Evolutionary conservation across 2,113 vertebrate species (phyloP).

Genomic region (Corvus hawaiiensis): DNA sequence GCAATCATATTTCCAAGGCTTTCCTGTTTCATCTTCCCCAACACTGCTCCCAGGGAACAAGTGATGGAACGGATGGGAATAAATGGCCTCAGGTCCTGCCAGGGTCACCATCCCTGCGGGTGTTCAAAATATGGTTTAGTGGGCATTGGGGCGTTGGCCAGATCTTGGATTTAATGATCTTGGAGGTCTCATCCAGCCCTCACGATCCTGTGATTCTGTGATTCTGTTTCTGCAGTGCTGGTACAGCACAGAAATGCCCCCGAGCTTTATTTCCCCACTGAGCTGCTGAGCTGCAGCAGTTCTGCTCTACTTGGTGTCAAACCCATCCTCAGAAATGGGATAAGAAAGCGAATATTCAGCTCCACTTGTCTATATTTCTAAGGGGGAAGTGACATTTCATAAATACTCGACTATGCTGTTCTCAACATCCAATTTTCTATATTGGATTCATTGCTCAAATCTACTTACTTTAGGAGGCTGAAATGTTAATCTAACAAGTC

Average conservation of each 20-base stretch:
- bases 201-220: background rate
- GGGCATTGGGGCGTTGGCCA: background rate
- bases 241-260: background rate
- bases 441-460: slow-evolving; percentile 37
- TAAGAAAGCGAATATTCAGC: background rate
- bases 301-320: background rate
- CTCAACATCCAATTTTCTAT: slow-evolving; percentile 17
- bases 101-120: background rate
- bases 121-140: no score
- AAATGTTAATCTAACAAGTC: slow-evolving; percentile 39
- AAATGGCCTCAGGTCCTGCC: background rate
- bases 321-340: background rate
- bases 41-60: background rate
- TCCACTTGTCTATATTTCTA: background rate
- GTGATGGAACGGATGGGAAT: background rate
- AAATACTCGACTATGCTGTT: background rate
- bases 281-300: background rate
- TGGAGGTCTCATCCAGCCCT: background rate
- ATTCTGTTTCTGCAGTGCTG: background rate
- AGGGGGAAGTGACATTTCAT: background rate
- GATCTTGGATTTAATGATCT: background rate
- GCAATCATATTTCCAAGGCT: no score
- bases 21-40: no score
- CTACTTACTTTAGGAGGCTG: background rate
- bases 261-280: background rate